phyloP scores from a whole-genome alignment of 2,797 vertebrate species.

The Apogon talboti region DNA sequence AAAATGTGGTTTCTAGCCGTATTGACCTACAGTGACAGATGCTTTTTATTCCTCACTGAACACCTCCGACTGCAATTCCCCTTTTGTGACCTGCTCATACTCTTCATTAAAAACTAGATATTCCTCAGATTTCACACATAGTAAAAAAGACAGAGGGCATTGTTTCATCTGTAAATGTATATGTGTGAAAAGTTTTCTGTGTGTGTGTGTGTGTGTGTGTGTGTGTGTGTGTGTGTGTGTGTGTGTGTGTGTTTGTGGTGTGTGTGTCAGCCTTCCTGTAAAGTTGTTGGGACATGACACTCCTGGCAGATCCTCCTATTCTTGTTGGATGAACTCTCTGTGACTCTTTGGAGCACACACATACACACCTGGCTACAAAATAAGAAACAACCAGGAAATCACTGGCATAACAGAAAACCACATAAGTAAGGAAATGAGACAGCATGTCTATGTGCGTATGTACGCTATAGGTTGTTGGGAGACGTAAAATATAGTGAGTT shows the following conservation, averaged over 20 bases:
- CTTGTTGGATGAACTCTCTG: constrained; percentile 91
- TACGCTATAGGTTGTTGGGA: not conserved
- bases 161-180: constrained; percentile 44
- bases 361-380: constrained; percentile 53
- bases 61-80: constrained; percentile 22
- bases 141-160: constrained; percentile 53
- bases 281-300: constrained; percentile 90
- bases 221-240: constrained; percentile 39
- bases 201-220: constrained; percentile 21
- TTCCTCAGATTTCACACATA: constrained; percentile 18
- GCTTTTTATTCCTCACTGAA: no score
- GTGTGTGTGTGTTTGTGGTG: constrained; percentile 22
- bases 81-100: constrained; percentile 15
- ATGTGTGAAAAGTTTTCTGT: constrained; percentile 6
- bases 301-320: constrained; percentile 84
- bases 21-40: constrained; percentile 10
- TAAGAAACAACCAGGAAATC: constrained; percentile 61
- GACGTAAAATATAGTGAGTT: constrained; percentile 3
- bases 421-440: constrained; percentile 40
- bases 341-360: constrained; percentile 86
- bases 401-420: constrained; percentile 48
- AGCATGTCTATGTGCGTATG: constrained; percentile 27
- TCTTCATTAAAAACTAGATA: constrained; percentile 19
- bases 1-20: constrained; percentile 27
- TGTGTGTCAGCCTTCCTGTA: constrained; percentile 73